Evolutionary conservation across 1,140 invertebrate species (phyloP).

Genomic region (Papilio machaon): DNA sequence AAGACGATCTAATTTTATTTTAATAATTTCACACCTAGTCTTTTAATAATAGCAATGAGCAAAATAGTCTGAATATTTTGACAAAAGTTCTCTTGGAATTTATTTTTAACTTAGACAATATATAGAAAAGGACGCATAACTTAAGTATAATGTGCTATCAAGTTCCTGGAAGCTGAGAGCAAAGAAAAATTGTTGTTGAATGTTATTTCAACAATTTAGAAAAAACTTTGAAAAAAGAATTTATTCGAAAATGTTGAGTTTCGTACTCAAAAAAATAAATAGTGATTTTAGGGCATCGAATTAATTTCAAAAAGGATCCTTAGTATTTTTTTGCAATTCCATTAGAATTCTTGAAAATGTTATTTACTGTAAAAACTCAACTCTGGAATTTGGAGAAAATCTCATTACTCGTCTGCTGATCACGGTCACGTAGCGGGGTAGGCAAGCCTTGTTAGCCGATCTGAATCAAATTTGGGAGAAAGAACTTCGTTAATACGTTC

Average conservation of each 20-base stretch:
- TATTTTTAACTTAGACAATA: not conserved
- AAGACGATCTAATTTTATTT: not conserved
- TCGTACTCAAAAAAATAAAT: not conserved
- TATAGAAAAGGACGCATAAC: not conserved
- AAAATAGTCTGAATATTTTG: not conserved
- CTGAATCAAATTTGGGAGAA: constrained; percentile 35
- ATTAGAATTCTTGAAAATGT: constrained; percentile 22
- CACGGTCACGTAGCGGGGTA: constrained; percentile 28
- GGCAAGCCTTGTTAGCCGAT: constrained; percentile 33
- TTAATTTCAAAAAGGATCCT: constrained; percentile 13
- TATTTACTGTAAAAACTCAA: constrained; percentile 22
- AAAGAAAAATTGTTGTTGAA: not conserved
- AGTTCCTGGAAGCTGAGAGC: not conserved
- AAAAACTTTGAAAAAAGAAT: not conserved
- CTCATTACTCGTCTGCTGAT: constrained; percentile 34
- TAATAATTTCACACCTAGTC: not conserved
- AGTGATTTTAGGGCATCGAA: constrained; percentile 8
- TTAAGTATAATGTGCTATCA: not conserved
- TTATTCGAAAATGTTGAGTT: not conserved
- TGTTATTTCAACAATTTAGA: not conserved
- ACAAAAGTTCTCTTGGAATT: not conserved
- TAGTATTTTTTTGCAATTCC: constrained; percentile 23
- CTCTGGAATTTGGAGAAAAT: constrained; percentile 33
- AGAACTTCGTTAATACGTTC: constrained; percentile 34
- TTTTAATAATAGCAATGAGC: not conserved